A percentile compares a stretch with the other conserved stretches of the same genome.
Evolutionary conservation across 2,888 invertebrate species (phyloP).

Genomic region (Spodoptera picta): DNA sequence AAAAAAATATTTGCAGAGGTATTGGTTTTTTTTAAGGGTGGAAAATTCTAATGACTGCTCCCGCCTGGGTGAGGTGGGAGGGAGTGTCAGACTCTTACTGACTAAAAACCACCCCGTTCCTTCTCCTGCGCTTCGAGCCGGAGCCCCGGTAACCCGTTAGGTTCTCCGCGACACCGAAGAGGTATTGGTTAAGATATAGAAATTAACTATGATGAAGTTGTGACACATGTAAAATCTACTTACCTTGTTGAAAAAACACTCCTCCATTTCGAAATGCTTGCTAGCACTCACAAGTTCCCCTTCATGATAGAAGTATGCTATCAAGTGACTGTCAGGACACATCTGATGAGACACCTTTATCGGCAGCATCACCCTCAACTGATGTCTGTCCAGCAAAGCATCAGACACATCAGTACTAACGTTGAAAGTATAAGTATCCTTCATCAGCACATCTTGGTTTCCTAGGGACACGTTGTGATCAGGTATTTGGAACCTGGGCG

Average conservation of each 20-base stretch:
- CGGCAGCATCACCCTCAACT: conserved; percentile 77
- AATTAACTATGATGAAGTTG: no score
- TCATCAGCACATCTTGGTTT: conserved; percentile 29
- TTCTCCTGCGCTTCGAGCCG: no score
- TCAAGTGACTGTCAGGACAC: conserved; percentile 85
- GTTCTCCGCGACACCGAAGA: no score
- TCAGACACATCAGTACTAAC: conserved; percentile 67
- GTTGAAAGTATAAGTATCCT: conserved; percentile 8
- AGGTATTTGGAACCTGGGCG: neutral
- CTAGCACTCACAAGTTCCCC: conserved; percentile 89
- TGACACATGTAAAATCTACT: conserved; percentile 11
- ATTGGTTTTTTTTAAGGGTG: no score
- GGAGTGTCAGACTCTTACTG: no score
- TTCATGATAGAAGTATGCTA: conserved; percentile 88
- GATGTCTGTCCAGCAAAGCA: conserved; percentile 69
- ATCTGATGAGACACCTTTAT: conserved; percentile 83
- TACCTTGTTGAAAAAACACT: conserved; percentile 89
- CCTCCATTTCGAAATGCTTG: conserved; percentile 85
- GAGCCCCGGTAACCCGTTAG: no score
- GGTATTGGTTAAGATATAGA: no score
- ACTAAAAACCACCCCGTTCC: no score
- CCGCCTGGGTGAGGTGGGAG: no score
- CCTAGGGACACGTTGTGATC: neutral
- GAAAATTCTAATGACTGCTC: no score
- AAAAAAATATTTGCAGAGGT: no score